These are phyloP conservation scores for Anomalospiza imberbis DNA, from an alignment of 2,797 vertebrate genomes.

Conservation along the genomic window DNA sequence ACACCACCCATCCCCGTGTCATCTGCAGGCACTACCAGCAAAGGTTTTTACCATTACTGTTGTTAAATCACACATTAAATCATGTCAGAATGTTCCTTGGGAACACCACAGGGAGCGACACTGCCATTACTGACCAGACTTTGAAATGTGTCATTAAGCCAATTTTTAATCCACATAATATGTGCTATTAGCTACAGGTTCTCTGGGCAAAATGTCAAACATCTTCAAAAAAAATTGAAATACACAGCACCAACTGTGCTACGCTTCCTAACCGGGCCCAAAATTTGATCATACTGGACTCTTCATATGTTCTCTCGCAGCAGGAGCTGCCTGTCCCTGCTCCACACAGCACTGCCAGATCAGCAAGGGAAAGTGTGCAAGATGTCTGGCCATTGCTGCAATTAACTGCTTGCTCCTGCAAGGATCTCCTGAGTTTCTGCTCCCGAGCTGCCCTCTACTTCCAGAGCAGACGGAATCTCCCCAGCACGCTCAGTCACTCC, in stretches of 20 bases:
- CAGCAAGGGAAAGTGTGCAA: accelerated
- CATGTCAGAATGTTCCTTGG: neutral
- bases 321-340: neutral
- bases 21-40: neutral
- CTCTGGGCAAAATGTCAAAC: conserved; percentile 17
- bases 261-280: neutral
- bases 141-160: conserved; percentile 38
- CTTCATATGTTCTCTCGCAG: neutral
- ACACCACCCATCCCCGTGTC: neutral
- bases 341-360: neutral
- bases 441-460: neutral
- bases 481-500: accelerated
- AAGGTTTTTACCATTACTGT: neutral
- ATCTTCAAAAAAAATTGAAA: neutral
- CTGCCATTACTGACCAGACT: conserved; percentile 5
- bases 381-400: neutral
- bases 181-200: neutral
- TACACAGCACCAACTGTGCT: neutral
- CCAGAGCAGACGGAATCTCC: accelerated
- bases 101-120: neutral
- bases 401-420: neutral
- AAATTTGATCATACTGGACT: neutral
- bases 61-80: conserved; percentile 28
- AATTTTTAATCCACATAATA: conserved; percentile 20
- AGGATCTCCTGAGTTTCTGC: neutral